Evolutionary conservation across 2,888 invertebrate genomes (phyloP), one percentile per base, ranked within the genome.

Genomic region (Sycophila texana): DNA sequence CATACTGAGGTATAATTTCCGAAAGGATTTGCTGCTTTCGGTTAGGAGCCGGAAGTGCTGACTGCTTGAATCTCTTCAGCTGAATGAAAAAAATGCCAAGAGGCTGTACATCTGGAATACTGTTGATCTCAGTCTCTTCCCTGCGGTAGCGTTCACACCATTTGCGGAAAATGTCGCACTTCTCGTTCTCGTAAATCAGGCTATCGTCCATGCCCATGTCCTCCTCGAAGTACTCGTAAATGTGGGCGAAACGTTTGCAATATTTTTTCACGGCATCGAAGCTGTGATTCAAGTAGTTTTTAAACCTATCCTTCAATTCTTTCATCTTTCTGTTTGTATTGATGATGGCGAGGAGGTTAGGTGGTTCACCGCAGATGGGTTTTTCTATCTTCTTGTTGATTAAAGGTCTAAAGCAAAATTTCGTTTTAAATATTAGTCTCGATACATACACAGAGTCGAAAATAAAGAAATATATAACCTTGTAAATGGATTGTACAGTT

Each of bases 311-410:
- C 73, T 94, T 93, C 76, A 93, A 90, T 0, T 89, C 89, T 68
- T 92, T 85, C 87, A 95, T 91, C 26, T 91, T 85, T 68, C 91
- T 91, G 88, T 97, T 96, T 82, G 94, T 93, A 74, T 93, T 92
- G 87, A 97, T 91, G 72, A 96, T 92, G 84, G 94, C 94, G 58
- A 92, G 91, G 51, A 97, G 90, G 81, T 94, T 93, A 0, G 97
- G 96, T 0, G 96, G 94, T 47, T 92, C 92, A 1, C 95, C 95
- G 75, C 95, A 95, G 0, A 95, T 93, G 88, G 95, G 93, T 61
- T 95, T 95, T 84, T 96, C 95, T 86, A 94, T 93, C 86, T 96
- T 95, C 20, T 95, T 95, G 92, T 97, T 96, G 81, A 97, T 95
- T 20, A 95, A 93, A 0, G 97, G 97, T 79, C 95, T 95, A 84